Conservation (phyloP, 1,140 invertebrate genomes). For the Drosophila ironensis region DNA sequence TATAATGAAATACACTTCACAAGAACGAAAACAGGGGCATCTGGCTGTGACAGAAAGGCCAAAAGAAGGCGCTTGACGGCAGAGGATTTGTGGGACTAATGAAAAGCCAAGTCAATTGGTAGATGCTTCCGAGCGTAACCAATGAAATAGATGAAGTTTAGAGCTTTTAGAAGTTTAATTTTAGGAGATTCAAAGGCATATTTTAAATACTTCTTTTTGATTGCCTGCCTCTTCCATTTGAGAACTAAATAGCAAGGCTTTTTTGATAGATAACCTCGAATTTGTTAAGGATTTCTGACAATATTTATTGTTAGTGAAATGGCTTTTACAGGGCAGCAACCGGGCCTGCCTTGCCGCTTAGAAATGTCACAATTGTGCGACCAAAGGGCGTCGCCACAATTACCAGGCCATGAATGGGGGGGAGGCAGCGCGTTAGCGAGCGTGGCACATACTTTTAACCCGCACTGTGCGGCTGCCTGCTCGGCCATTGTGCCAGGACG, state of each 20-base stretch:
- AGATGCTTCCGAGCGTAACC: too few relatives aligned
- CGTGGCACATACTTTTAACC: constrained; percentile 52
- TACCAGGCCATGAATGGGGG: constrained; percentile 44
- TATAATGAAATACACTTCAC: not conserved
- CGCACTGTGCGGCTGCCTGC: constrained; percentile 43
- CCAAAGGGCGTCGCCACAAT: constrained; percentile 72
- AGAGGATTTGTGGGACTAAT: not conserved
- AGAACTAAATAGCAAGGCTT: too few relatives aligned
- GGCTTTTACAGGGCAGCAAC: not conserved
- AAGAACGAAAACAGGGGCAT: constrained; percentile 19
- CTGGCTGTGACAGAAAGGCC: constrained; percentile 13
- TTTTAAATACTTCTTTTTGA: too few relatives aligned
- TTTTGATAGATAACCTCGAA: too few relatives aligned
- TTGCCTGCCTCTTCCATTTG: too few relatives aligned
- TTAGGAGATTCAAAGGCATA: too few relatives aligned
- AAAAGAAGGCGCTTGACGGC: not conserved
- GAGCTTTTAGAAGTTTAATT: too few relatives aligned
- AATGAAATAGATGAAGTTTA: too few relatives aligned
- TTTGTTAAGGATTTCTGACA: too few relatives aligned
- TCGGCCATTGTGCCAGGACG: constrained; percentile 52
- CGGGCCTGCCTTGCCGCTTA: constrained; percentile 28
- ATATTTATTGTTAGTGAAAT: too few relatives aligned
- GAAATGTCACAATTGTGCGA: constrained; percentile 60
- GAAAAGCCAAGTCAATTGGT: too few relatives aligned
- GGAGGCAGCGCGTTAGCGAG: constrained; percentile 13